Conservation (phyloP, 1,140 invertebrate genomes). For the Pygmarrhopalites habei region DNA sequence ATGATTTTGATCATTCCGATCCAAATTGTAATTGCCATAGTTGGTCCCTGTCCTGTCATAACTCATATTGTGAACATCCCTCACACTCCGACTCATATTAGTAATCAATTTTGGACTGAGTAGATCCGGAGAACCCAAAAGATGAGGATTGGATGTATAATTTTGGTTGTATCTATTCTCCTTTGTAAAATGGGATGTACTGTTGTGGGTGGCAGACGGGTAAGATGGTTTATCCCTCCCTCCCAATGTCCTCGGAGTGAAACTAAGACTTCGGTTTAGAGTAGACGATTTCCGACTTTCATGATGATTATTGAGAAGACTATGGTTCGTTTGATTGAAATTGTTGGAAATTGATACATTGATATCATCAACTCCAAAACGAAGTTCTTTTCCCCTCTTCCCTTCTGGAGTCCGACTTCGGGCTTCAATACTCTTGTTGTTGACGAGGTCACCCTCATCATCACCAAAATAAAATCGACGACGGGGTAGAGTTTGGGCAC, state of each 20-base stretch:
- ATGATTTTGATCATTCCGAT: conserved; percentile 42
- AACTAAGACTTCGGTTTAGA: conserved; percentile 71
- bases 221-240: conserved; percentile 34
- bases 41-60: conserved; percentile 43
- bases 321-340: conserved; percentile 41
- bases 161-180: conserved; percentile 44
- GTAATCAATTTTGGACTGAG: conserved; percentile 76
- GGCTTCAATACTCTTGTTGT: background rate
- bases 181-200: conserved; percentile 40
- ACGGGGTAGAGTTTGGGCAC: conserved; percentile 67
- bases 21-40: conserved; percentile 3
- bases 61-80: conserved; percentile 54
- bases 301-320: conserved; percentile 43
- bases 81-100: conserved; percentile 70
- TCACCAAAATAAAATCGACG: conserved; percentile 34
- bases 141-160: conserved; percentile 67
- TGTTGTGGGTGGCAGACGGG: conserved; percentile 25
- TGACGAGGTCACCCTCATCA: conserved; percentile 31
- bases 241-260: conserved; percentile 47
- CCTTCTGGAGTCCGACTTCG: conserved; percentile 3
- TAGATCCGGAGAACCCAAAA: conserved; percentile 62
- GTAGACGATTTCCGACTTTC: conserved; percentile 56
- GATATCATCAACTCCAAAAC: conserved; percentile 47
- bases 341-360: conserved; percentile 66
- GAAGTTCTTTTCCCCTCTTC: conserved; percentile 40